Evolutionary conservation across 1,140 invertebrate genomes (phyloP).

Genomic region (Tetragonula clypearis): DNA sequence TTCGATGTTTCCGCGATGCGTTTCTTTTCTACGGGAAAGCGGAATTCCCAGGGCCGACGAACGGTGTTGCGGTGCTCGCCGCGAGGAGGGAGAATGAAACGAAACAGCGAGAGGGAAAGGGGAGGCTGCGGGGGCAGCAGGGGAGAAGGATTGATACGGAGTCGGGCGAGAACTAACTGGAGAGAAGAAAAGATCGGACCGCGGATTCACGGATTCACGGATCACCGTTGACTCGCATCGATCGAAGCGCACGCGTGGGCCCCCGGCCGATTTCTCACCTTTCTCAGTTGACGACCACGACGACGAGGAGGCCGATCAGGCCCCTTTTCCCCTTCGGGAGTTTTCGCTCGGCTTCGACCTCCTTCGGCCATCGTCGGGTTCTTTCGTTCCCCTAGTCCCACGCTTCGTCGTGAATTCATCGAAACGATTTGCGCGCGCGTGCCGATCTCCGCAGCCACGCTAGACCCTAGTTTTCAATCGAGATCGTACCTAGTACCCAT

Average conservation of each 20-base stretch:
- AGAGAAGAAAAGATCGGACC: neutral
- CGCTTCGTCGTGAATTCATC: too few species aligned
- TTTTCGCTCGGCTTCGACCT: neutral
- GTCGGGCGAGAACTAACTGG: constrained; percentile 42
- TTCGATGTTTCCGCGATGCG: constrained; percentile 47
- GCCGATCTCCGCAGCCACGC: neutral
- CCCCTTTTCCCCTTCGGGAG: neutral
- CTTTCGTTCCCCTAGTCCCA: neutral
- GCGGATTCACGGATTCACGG: constrained; percentile 24
- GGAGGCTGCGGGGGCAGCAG: constrained; percentile 30
- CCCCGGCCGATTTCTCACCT: constrained; percentile 26
- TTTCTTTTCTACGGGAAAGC: constrained; percentile 55
- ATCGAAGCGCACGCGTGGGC: constrained; percentile 27
- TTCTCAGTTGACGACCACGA: neutral
- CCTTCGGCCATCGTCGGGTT: neutral
- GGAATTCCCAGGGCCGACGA: constrained; percentile 48
- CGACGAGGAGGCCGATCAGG: neutral
- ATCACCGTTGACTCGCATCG: constrained; percentile 32
- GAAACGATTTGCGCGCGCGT: neutral
- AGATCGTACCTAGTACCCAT: neutral
- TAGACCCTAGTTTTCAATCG: neutral
- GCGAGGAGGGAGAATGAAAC: constrained; percentile 41
- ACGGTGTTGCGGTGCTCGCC: constrained; percentile 46
- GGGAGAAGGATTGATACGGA: neutral
- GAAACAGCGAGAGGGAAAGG: constrained; percentile 25